phyloP scores from a whole-genome alignment of 2,888 invertebrate species.

The Scaeva pyrastri region DNA sequence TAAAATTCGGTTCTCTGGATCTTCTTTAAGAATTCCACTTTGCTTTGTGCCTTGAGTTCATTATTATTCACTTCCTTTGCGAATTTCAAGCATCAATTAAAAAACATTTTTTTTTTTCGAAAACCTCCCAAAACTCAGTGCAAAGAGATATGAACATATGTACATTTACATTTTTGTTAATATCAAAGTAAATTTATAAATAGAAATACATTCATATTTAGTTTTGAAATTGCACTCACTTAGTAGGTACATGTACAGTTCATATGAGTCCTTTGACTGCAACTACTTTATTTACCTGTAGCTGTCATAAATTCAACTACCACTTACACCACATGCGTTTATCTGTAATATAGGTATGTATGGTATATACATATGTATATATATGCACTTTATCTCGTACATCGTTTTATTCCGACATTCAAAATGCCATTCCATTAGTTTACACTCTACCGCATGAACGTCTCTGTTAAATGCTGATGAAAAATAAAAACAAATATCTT shows the following conservation, averaged over 20 bases:
- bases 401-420: slow-evolving; percentile 60
- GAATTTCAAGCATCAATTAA: not conserved
- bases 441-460: slow-evolving; percentile 57
- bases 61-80: not conserved
- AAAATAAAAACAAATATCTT: slow-evolving; percentile 17
- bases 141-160: not conserved
- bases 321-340: slow-evolving; percentile 36
- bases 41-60: not conserved
- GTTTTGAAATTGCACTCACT: slow-evolving; percentile 36
- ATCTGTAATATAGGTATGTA: no score
- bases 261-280: slow-evolving; percentile 28
- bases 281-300: slow-evolving; percentile 42
- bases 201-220: not conserved
- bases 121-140: not conserved
- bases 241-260: slow-evolving; percentile 19
- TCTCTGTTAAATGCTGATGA: slow-evolving; percentile 57
- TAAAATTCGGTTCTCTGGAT: no score
- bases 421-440: slow-evolving; percentile 71
- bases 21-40: no score
- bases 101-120: not conserved
- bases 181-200: not conserved
- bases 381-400: slow-evolving; percentile 48
- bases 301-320: slow-evolving; percentile 39
- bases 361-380: no score
- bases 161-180: not conserved